Percentiles rank a stretch among this genome's conserved stretches.
phyloP scores from a whole-genome alignment of 2,888 invertebrate species.

The Camponotus fellah region DNA sequence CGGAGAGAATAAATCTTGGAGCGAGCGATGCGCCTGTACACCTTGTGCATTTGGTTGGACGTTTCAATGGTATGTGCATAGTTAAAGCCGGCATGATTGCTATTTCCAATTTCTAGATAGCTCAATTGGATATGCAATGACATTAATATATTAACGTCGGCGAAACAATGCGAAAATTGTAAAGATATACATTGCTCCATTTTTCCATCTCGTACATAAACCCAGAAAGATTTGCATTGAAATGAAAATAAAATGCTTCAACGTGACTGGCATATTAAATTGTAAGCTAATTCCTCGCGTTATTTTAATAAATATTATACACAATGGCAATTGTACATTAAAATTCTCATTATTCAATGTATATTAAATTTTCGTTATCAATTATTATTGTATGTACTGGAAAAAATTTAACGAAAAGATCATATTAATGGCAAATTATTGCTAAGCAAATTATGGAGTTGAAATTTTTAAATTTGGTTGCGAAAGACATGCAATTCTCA shows the following conservation, averaged over 20 bases:
- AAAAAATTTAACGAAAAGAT: not conserved
- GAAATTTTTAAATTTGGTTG: constrained; percentile 12
- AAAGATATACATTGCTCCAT: not conserved
- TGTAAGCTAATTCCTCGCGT: not conserved
- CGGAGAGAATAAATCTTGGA: constrained; percentile 25
- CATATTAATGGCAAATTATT: not conserved
- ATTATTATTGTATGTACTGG: not conserved
- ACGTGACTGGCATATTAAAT: not conserved
- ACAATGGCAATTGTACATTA: not conserved
- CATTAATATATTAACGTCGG: constrained; percentile 11
- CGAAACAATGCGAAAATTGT: not conserved
- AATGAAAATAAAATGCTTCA: not conserved
- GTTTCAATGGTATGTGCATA: constrained; percentile 8
- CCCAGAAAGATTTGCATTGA: not conserved
- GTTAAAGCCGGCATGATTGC: constrained; percentile 9
- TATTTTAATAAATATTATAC: not conserved
- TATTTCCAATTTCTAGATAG: constrained; percentile 25
- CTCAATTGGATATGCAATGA: constrained; percentile 8
- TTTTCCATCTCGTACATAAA: not conserved
- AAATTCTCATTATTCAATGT: not conserved
- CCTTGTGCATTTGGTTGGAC: constrained; percentile 9
- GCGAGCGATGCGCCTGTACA: not conserved
- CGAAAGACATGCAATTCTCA: not conserved
- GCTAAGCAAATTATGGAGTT: not conserved
- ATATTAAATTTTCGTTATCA: not conserved